Evolutionary conservation across 2,113 vertebrate species (phyloP), one percentile per base, ranked within the genome.

Genomic region (Spheniscus mendiculus): DNA sequence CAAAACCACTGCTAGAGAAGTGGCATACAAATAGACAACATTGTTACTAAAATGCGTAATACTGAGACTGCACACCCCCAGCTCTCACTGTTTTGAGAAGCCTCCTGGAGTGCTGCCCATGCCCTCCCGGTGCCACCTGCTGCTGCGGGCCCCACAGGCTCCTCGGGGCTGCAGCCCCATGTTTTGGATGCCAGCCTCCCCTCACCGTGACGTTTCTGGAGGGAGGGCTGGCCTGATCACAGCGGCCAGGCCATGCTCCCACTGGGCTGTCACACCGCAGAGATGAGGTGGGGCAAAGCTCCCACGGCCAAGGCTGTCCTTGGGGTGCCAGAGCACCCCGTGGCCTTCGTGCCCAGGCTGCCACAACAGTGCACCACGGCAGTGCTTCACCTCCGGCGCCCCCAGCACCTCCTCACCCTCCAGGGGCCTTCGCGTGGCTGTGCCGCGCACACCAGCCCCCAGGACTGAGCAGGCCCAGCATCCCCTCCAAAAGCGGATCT

Each of bases 281-380:
- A n/a, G 38, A 1, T 1, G 8, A 83, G 38, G 1, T 1, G 8
- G 71, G 12, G 55, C 11, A 2, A 56, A 9, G 19, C 44, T 40
- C n/a, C 38, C 58, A 1, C 4, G 4, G 29, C 26, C 55, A 32
- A 52, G 22, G 49, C 72, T 7, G n/a, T 12, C 47, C 59, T 8
- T 2, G 25, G 2, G 14, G 11, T n/a, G 40, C 30, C 55, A 1
- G 10, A 15, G 67, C 29, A 9, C 11, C 15, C 34, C 15, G 7
- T 3, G 26, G 22, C 32, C 72, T 30, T 7, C 3, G 14, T 1
- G 2, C 18, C 32, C 65, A 3, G 16, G 11, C 55, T 18, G 50
- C 44, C 27, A 1, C 29, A 5, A 12, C 61, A 1, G 22, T 1
- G 32, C 73, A 3, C 78, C 69, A 1, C 2, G 9, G 44, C 59